phyloP scores from a whole-genome alignment of 2,888 invertebrate species.

The Dioctria rufipes region DNA sequence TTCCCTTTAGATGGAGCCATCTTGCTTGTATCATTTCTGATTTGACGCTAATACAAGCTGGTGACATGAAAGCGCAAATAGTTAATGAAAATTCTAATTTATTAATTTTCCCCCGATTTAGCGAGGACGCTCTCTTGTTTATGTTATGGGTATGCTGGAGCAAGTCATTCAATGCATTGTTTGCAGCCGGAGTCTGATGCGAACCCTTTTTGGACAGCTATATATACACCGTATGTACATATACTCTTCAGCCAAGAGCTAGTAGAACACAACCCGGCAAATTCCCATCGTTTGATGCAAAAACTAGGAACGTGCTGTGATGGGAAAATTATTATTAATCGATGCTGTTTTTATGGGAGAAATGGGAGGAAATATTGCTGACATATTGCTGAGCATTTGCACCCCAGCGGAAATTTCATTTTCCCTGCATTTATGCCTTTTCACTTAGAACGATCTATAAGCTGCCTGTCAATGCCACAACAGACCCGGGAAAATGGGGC shows the following conservation, averaged over 20 bases:
- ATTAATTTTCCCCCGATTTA: slow-evolving; percentile 37
- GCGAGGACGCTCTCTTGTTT: slow-evolving; percentile 4
- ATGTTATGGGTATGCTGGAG: background rate
- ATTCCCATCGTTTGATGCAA: slow-evolving; percentile 39
- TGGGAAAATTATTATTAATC: slow-evolving; percentile 52
- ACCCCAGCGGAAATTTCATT: slow-evolving; percentile 48
- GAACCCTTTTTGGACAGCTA: background rate
- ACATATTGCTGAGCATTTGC: slow-evolving; percentile 50
- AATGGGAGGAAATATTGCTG: slow-evolving; percentile 51
- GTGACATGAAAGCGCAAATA: slow-evolving; percentile 32
- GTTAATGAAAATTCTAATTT: slow-evolving; percentile 50
- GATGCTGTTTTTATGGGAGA: slow-evolving; percentile 37
- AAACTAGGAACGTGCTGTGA: slow-evolving; percentile 43
- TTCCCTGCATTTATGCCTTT: slow-evolving; percentile 50
- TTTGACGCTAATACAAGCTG: background rate
- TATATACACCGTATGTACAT: background rate
- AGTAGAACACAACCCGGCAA: slow-evolving; percentile 12
- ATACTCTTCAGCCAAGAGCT: background rate
- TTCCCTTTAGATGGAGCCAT: background rate
- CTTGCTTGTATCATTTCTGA: slow-evolving; percentile 12
- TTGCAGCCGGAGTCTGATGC: slow-evolving; percentile 12
- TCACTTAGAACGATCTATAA: slow-evolving; percentile 49
- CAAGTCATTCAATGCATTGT: slow-evolving; percentile 26
- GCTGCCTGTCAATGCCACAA: slow-evolving; percentile 48
- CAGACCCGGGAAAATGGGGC: slow-evolving; percentile 24